These are phyloP conservation scores for Onychomys torridus DNA, from an alignment of 2,797 vertebrate genomes.

Conservation along the genomic window DNA sequence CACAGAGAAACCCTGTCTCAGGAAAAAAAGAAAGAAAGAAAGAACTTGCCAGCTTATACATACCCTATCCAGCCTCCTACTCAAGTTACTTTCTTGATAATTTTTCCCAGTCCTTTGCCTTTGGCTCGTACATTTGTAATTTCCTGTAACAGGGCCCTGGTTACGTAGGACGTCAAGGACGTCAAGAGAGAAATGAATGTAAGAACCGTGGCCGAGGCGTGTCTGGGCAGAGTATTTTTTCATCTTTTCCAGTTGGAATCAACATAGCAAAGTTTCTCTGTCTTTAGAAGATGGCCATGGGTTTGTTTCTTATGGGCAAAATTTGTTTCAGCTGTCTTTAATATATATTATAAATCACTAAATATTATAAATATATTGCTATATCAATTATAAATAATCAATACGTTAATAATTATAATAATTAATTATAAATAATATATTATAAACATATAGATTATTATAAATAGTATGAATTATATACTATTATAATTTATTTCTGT, in stretches of 20 bases:
- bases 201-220: neutral
- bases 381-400: no score
- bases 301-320: neutral
- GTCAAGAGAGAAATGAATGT: neutral
- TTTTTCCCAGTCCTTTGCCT: neutral
- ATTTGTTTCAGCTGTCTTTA: neutral
- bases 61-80: neutral
- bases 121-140: neutral
- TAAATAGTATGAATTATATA: neutral
- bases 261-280: neutral
- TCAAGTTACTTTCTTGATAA: conserved; percentile 38
- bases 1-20: no score
- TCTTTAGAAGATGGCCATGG: neutral
- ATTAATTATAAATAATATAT: no score
- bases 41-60: conserved; percentile 10
- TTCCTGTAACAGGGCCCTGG: neutral
- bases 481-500: neutral
- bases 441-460: no score
- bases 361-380: no score
- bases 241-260: neutral
- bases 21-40: no score
- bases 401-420: no score
- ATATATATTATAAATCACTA: no score
- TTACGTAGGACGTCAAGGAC: neutral
- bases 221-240: neutral